A percentile compares a stretch with the other conserved stretches of the same genome.
phyloP scores from a whole-genome alignment of 2,888 invertebrate species.

The Sinodicranocentrus sp. region DNA sequence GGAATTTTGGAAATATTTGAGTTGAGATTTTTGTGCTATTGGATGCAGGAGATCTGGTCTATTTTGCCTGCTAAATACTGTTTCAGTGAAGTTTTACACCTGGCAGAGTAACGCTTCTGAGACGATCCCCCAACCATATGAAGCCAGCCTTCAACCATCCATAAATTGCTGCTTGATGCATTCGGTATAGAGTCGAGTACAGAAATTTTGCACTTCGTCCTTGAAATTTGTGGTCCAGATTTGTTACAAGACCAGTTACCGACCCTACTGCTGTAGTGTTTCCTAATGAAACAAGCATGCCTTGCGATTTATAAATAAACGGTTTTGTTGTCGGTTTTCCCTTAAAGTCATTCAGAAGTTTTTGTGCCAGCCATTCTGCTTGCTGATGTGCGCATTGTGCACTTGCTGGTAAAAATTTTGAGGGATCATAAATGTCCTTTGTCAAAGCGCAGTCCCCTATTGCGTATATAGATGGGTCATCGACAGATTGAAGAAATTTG shows the following conservation, averaged over 20 bases:
- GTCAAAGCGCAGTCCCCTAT: slow-evolving; percentile 65
- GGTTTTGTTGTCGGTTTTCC: slow-evolving; percentile 23
- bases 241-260: slow-evolving; percentile 15
- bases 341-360: slow-evolving; percentile 42
- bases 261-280: slow-evolving; percentile 60
- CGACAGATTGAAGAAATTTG: slow-evolving; percentile 46
- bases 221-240: slow-evolving; percentile 43
- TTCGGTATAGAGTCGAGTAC: slow-evolving; percentile 69
- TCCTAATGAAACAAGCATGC: slow-evolving; percentile 70
- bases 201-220: slow-evolving; percentile 65
- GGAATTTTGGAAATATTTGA: too few relatives aligned
- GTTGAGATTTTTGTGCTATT: too few relatives aligned
- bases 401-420: slow-evolving; percentile 51
- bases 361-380: slow-evolving; percentile 63
- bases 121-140: slow-evolving; percentile 56
- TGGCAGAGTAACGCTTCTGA: slow-evolving; percentile 57
- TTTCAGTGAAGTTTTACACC: slow-evolving; percentile 67
- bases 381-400: slow-evolving; percentile 73
- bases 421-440: slow-evolving; percentile 15
- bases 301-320: slow-evolving; percentile 54
- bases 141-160: slow-evolving; percentile 41
- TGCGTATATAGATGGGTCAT: slow-evolving; percentile 59
- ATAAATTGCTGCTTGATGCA: slow-evolving; percentile 70
- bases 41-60: too few relatives aligned
- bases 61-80: too few relatives aligned